Base-by-base conservation (phyloP, 2,888 invertebrate genomes). In the Seira sanloemensis region DNA sequence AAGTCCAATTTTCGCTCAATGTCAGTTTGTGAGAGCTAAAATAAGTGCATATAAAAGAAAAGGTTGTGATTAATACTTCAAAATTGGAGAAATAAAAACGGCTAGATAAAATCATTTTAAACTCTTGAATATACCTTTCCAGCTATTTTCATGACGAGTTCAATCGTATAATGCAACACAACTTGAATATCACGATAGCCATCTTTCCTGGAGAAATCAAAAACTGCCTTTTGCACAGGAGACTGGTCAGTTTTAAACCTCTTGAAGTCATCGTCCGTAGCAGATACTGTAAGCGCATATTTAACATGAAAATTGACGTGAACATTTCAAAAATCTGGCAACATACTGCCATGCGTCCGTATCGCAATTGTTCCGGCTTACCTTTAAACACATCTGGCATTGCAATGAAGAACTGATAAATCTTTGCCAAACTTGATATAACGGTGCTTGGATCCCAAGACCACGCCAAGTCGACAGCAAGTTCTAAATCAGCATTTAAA, bases 361-460 rank as follows among this genome's bases (percentile, higher is more conserved):
- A n/a, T n/a, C n/a, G n/a, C n/a, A n/a, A n/a, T n/a, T n/a, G n/a
- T n/a, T n/a, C n/a, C 19, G 23, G 71, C 84, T 89, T 90, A 90
- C 91, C 90, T 88, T 91, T 90, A 87, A 94, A 94, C 66, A 94
- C 90, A 0, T 96, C 96, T 74, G 97, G 67, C 50, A 82, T 72
- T 0, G 93, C 92, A 85, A 93, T 93, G 1, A 96, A 91, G 90
- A 95, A 95, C 4, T 92, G 91, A 0, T 95, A 91, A 0, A 97
- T 91, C 88, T 94, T 93, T 0, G 94, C 93, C 87, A 95, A 94
- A 62, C 94, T 94, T 24, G 93, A 92, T 7, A 97, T 91, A 0
- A 94, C 92, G 1, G 93, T 91, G 86, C 93, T 91, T 0, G 95
- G 94, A 0, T 93, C 89, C 90, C 96, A 97, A 90, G 94, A 93